phyloP scores from a whole-genome alignment of 2,113 vertebrate genomes.

The Delphinapterus leucas region DNA sequence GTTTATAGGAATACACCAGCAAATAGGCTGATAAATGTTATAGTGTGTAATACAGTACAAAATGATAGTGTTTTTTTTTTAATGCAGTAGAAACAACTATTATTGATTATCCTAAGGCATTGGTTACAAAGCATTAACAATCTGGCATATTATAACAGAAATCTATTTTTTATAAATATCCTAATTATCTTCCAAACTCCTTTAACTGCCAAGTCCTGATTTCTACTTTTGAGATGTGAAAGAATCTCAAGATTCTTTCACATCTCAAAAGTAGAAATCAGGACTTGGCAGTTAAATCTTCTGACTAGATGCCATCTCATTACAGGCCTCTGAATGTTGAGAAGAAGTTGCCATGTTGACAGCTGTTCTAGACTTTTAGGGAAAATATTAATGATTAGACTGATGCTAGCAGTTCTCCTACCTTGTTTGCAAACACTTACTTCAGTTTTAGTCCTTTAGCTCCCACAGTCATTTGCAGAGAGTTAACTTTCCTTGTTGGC shows the following conservation, averaged over 20 bases:
- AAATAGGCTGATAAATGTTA: not conserved
- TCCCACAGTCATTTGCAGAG: not conserved
- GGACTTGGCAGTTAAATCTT: not conserved
- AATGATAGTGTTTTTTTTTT: not conserved
- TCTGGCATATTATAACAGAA: not conserved
- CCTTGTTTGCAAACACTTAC: not conserved
- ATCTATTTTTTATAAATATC: not conserved
- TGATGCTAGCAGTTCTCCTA: not conserved
- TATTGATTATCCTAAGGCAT: not conserved
- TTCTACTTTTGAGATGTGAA: not conserved
- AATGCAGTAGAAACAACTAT: not conserved
- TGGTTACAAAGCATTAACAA: not conserved
- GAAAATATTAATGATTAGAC: constrained; percentile 14
- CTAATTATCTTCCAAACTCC: not conserved
- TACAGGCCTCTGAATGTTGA: not conserved
- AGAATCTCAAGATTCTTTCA: not conserved
- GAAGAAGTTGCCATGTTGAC: not conserved
- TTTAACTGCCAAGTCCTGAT: not conserved
- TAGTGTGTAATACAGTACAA: not conserved
- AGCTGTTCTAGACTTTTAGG: not conserved
- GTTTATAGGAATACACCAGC: not conserved
- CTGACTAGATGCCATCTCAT: not conserved
- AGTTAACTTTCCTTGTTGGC: not conserved
- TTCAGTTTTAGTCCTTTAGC: not conserved
- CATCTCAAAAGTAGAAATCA: not conserved